Evolutionary conservation across 1,140 invertebrate species (phyloP).

Genomic region (Penaeus japonicus): DNA sequence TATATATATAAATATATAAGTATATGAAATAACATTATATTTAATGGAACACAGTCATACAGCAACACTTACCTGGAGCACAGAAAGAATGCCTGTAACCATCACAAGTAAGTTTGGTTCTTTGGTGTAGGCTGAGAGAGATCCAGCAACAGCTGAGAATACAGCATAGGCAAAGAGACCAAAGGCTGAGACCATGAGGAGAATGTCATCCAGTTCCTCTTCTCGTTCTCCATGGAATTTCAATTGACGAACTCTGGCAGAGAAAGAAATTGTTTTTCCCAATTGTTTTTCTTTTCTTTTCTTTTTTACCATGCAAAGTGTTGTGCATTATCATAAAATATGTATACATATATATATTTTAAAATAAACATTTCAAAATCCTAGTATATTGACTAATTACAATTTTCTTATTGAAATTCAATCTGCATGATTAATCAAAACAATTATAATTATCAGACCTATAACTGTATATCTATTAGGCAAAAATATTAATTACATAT

Average conservation of each 20-base stretch:
- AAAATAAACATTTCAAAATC: no score
- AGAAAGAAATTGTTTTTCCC: constrained; percentile 34
- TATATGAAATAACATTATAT: no score
- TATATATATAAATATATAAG: no score
- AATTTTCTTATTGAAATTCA: no score
- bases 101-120: constrained; percentile 89
- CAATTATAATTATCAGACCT: no score
- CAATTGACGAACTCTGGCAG: constrained; percentile 80
- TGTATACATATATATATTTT: not conserved
- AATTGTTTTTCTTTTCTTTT: not conserved
- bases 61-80: constrained; percentile 74
- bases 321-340: not conserved
- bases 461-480: no score
- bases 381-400: no score
- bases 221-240: constrained; percentile 86
- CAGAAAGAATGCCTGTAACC: constrained; percentile 84
- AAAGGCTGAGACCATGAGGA: constrained; percentile 85
- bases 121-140: constrained; percentile 80
- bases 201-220: constrained; percentile 86
- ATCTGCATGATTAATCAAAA: no score
- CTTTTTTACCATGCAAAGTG: not conserved
- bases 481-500: no score
- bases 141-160: constrained; percentile 91
- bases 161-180: constrained; percentile 91
- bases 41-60: not conserved